These are phyloP conservation scores for Bufo gargarizans DNA, from an alignment of 2,113 vertebrate genomes.

Conservation along the genomic window DNA sequence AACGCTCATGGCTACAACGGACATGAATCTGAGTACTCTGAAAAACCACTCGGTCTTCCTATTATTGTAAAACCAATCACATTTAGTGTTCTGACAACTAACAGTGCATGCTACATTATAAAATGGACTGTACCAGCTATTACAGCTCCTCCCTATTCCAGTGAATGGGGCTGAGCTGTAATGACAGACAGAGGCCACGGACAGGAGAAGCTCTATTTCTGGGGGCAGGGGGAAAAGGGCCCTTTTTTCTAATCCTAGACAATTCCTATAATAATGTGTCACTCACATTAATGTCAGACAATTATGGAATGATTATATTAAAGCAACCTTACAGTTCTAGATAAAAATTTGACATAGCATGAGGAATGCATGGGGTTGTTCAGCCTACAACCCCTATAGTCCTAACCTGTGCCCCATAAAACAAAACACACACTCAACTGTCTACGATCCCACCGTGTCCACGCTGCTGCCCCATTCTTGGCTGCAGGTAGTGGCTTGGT, in stretches of 20 bases:
- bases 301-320: not conserved
- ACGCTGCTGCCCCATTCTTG: too few species aligned
- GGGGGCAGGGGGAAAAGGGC: not conserved
- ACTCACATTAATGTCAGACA: not conserved
- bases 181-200: not conserved
- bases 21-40: not conserved
- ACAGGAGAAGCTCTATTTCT: not conserved
- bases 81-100: not conserved
- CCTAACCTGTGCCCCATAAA: too few species aligned
- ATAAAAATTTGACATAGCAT: too few species aligned
- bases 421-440: too few species aligned
- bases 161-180: not conserved
- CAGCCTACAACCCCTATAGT: too few species aligned
- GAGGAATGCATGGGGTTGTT: too few species aligned
- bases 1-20: not conserved
- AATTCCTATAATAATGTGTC: not conserved
- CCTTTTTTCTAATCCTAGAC: not conserved
- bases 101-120: not conserved
- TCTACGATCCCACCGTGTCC: too few species aligned
- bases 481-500: too few species aligned
- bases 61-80: not conserved
- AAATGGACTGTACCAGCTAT: not conserved
- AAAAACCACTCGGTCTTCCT: not conserved
- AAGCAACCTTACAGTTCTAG: too few species aligned
- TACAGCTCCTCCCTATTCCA: not conserved